Percentiles rank a stretch among this genome's conserved stretches.
These are phyloP conservation scores for Pycnonotus jocosus DNA, from an alignment of 2,113 vertebrate genomes.

Conservation along the genomic window DNA sequence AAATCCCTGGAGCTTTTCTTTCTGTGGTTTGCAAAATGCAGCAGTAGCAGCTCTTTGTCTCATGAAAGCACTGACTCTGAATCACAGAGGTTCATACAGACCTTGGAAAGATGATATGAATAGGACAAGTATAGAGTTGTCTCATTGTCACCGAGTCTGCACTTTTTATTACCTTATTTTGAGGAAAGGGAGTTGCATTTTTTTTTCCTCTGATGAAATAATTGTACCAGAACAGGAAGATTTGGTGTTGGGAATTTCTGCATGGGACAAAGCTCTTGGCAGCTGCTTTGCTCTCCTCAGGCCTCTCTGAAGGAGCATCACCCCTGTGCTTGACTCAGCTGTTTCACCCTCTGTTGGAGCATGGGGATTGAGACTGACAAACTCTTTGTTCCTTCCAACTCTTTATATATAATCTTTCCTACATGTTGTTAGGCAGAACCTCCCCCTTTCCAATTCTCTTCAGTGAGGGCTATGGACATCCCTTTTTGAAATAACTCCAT, in stretches of 20 bases:
- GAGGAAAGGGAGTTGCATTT: background rate
- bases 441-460: background rate
- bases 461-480: background rate
- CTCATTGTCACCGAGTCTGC: background rate
- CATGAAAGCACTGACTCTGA: background rate
- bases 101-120: background rate
- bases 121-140: background rate
- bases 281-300: background rate
- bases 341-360: accelerated
- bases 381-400: background rate
- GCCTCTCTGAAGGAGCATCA: background rate
- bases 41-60: background rate
- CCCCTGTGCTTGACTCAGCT: background rate
- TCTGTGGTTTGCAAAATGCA: slow-evolving; percentile 2
- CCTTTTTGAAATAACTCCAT: background rate
- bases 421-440: background rate
- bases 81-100: background rate
- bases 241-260: background rate
- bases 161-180: background rate
- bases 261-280: background rate
- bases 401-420: background rate
- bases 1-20: slow-evolving; percentile 2
- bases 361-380: background rate
- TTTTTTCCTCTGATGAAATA: background rate
- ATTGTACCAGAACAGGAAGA: background rate